A percentile compares a stretch with the other conserved stretches of the same genome.
These are phyloP conservation scores for Tragelaphus eurycerus DNA, from an alignment of 2,797 vertebrate genomes.

Conservation along the genomic window DNA sequence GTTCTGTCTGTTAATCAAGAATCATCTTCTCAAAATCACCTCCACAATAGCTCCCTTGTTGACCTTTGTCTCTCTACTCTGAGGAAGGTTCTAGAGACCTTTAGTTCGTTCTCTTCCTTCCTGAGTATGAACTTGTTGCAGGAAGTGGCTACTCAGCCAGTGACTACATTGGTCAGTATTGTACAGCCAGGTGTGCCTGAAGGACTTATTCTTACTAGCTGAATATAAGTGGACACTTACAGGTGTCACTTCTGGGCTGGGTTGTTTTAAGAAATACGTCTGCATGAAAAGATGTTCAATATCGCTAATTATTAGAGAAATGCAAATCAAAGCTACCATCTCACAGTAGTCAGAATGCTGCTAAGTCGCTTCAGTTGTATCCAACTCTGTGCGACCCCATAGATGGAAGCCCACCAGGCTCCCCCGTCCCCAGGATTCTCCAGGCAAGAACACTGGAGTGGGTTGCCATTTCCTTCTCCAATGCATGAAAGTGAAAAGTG, in stretches of 20 bases:
- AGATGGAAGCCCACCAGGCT: too few species aligned
- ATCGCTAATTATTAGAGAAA: not conserved
- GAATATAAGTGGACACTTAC: not conserved
- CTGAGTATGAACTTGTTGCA: not conserved
- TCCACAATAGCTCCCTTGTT: not conserved
- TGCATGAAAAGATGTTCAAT: not conserved
- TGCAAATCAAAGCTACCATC: not conserved
- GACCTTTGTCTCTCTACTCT: not conserved
- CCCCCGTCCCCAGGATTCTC: too few species aligned
- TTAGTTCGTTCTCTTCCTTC: not conserved
- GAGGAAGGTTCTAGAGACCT: not conserved
- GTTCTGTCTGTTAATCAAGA: not conserved
- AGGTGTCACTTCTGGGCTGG: not conserved
- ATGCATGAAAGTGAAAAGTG: too few species aligned
- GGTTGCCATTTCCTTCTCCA: too few species aligned
- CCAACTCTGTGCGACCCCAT: too few species aligned
- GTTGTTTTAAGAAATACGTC: not conserved
- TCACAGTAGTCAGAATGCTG: not conserved
- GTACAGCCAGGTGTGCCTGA: not conserved
- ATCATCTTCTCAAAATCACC: not conserved
- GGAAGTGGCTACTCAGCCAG: not conserved
- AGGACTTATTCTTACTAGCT: not conserved
- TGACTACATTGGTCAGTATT: not conserved
- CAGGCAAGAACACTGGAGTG: too few species aligned
- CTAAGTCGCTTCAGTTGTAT: too few species aligned